These are phyloP conservation scores for Adelosebastes latens DNA, from an alignment of 2,797 vertebrate genomes.

Conservation along the genomic window DNA sequence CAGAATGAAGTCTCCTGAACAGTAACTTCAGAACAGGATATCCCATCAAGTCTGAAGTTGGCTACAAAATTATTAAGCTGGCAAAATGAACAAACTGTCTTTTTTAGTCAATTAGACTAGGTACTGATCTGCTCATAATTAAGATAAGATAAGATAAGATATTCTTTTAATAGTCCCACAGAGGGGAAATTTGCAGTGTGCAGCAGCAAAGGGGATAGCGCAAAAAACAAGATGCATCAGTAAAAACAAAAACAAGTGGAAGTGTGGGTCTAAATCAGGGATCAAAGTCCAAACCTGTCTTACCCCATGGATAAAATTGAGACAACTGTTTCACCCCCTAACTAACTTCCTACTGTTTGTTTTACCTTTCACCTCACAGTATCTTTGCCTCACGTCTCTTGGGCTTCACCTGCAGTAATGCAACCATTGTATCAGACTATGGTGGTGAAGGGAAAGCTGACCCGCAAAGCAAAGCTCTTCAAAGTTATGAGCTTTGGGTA, in stretches of 20 bases:
- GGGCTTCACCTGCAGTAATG: neutral
- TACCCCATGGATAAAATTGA: neutral
- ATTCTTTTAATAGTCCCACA: no score
- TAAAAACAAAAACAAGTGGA: no score
- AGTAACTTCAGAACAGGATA: neutral
- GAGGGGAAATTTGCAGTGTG: no score
- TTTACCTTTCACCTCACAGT: neutral
- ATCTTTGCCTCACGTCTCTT: neutral
- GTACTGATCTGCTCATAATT: neutral
- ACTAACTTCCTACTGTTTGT: neutral
- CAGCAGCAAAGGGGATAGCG: no score
- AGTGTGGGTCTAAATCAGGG: neutral
- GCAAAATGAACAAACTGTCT: neutral
- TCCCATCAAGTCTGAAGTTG: neutral
- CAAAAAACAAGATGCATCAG: no score
- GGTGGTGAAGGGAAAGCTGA: constrained; percentile 1
- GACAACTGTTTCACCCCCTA: neutral
- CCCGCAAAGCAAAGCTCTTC: constrained; percentile 14
- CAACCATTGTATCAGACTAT: neutral
- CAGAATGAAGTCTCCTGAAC: constrained; percentile 19
- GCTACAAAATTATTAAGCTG: neutral
- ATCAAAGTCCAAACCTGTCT: neutral
- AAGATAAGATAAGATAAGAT: no score
- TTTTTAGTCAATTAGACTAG: neutral
- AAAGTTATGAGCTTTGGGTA: neutral